Conservation (phyloP, 1,140 invertebrate genomes). For the Microplitis demolitor region DNA sequence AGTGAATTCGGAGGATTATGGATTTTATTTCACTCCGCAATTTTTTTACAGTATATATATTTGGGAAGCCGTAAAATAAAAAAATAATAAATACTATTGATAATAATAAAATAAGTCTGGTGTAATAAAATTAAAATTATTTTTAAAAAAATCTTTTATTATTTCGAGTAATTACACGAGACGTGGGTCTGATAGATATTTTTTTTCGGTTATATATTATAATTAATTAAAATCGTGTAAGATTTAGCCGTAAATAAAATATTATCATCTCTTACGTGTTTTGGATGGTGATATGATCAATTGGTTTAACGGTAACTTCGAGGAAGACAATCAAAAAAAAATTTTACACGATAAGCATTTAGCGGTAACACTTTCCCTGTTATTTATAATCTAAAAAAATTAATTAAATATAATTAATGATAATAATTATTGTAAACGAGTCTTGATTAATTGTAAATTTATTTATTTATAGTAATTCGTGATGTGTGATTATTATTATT, state of each 20-base stretch:
- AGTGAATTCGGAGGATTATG: too few relatives aligned
- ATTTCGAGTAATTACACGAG: too few relatives aligned
- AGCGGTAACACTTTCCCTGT: conserved; percentile 58
- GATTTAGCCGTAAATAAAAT: neutral
- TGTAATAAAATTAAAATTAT: neutral
- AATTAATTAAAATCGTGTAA: conserved; percentile 6
- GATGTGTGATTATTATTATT: neutral
- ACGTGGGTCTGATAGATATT: too few relatives aligned
- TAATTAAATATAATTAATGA: neutral
- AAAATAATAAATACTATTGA: neutral
- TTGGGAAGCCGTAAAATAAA: neutral
- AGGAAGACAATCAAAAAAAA: conserved; percentile 61
- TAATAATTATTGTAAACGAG: conserved; percentile 31
- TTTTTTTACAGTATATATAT: neutral
- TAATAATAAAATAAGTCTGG: conserved; percentile 4
- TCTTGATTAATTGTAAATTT: conserved; percentile 33
- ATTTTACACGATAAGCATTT: conserved; percentile 47
- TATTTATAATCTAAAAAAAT: conserved; percentile 50
- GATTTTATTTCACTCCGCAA: too few relatives aligned
- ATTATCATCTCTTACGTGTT: neutral
- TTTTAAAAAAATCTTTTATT: too few relatives aligned
- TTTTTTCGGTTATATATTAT: neutral
- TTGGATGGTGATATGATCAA: conserved; percentile 9
- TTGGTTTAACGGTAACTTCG: conserved; percentile 44
- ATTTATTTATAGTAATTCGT: conserved; percentile 3